phyloP scores from a whole-genome alignment of 2,797 vertebrate species.

The Typhlichthys subterraneus region DNA sequence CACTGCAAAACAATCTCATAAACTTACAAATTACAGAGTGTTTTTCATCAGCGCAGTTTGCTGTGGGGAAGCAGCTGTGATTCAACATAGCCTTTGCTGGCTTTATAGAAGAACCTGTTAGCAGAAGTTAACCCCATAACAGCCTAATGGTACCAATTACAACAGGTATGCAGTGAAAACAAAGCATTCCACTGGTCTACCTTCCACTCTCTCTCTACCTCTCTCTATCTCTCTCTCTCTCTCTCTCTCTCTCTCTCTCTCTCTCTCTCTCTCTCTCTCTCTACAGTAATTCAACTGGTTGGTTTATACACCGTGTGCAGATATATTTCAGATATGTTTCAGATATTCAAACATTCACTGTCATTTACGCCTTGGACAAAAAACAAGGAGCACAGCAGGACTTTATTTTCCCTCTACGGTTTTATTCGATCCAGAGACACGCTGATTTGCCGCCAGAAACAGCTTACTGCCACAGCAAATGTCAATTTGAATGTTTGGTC shows the following conservation, averaged over 20 bases:
- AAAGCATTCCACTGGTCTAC: neutral
- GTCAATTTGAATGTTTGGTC: slow-evolving; percentile 49
- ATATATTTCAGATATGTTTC: neutral
- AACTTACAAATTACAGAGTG: neutral
- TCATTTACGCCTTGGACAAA: slow-evolving; percentile 25
- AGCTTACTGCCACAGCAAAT: slow-evolving; percentile 45
- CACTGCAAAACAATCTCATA: neutral
- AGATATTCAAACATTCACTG: slow-evolving; percentile 18
- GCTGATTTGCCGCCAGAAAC: slow-evolving; percentile 39
- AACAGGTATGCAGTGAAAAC: slow-evolving; percentile 15
- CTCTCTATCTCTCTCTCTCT: slow-evolving; percentile 1
- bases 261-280: neutral
- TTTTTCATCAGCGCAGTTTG: neutral
- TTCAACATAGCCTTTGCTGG: neutral
- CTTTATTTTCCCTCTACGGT: slow-evolving; percentile 33
- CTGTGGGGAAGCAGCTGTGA: neutral
- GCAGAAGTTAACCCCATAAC: slow-evolving; percentile 10
- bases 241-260: slow-evolving; percentile 1
- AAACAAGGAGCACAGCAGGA: slow-evolving; percentile 26
- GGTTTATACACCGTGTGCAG: too few species aligned
- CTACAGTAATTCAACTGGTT: neutral
- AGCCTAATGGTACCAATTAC: slow-evolving; percentile 10
- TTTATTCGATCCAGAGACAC: slow-evolving; percentile 43
- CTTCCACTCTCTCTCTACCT: slow-evolving; percentile 1
- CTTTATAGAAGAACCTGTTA: neutral